Evolutionary conservation across 30 jellyfish, hydroid and myxozoan species (phyloP).

Genomic region (Cassiopea xamachana): DNA sequence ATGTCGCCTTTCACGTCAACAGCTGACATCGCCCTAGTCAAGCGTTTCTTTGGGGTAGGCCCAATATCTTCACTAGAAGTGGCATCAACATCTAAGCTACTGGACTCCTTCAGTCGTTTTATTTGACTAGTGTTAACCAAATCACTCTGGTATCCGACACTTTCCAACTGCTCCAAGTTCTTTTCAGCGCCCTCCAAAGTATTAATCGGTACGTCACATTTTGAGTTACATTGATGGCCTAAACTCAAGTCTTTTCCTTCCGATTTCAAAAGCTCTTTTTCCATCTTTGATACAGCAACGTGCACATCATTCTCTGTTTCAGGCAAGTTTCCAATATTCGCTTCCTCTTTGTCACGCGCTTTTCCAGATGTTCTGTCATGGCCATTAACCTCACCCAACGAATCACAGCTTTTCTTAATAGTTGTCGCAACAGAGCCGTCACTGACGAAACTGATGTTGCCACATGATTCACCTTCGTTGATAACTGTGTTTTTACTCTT

Average conservation of each 20-base stretch:
- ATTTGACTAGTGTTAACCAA: not conserved
- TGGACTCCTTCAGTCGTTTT: slow-evolving; percentile 26
- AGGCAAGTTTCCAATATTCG: not conserved
- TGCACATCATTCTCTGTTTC: not conserved
- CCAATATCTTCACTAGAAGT: slow-evolving; percentile 27
- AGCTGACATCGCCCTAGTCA: slow-evolving; percentile 15
- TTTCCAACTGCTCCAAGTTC: not conserved
- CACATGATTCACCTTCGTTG: slow-evolving; percentile 2
- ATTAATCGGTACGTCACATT: not conserved
- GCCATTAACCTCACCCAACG: slow-evolving; percentile 34
- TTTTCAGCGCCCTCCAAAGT: not conserved
- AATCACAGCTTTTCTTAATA: slow-evolving; percentile 6
- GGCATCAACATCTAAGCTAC: not conserved
- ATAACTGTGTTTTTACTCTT: not conserved
- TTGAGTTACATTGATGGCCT: not conserved
- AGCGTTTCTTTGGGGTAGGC: slow-evolving; percentile 32
- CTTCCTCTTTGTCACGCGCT: not conserved
- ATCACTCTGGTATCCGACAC: not conserved
- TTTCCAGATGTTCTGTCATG: not conserved
- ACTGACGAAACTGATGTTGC: slow-evolving; percentile 40
- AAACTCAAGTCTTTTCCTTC: not conserved
- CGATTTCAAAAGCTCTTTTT: not conserved
- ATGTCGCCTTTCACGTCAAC: slow-evolving; percentile 15
- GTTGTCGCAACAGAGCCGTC: slow-evolving; percentile 29
- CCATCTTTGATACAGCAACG: not conserved